Conservation (phyloP, 2,888 invertebrate genomes). For the Megalurothrips usitatus region DNA sequence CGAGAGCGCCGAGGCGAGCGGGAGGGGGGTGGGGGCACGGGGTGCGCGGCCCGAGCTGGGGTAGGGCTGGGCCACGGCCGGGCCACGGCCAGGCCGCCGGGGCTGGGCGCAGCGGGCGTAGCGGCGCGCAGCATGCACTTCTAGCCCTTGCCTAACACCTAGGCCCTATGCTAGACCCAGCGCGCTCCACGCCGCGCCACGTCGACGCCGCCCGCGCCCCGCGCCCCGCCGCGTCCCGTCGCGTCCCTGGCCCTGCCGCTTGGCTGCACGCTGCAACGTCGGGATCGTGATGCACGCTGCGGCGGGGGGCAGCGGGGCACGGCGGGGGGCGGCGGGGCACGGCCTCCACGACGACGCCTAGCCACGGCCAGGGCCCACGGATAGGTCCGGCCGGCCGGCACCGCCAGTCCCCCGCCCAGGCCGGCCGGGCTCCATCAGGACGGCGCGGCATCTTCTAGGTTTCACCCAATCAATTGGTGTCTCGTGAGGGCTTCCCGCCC, state of each 20-base stretch:
- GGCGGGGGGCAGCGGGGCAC: too few species aligned
- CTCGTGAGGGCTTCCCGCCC: too few species aligned
- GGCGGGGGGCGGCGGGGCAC: too few species aligned
- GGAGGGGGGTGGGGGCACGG: neutral
- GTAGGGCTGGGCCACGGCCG: neutral
- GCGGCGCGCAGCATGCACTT: neutral
- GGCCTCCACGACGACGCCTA: too few species aligned
- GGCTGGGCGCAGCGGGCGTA: neutral
- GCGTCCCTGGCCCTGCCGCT: neutral
- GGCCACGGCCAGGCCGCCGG: neutral
- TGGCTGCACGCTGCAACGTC: neutral
- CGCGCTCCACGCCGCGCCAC: slow-evolving; percentile 1
- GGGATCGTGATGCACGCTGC: too few species aligned
- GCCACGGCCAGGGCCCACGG: neutral
- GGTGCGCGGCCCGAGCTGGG: neutral
- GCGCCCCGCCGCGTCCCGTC: neutral
- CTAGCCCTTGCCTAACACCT: slow-evolving; percentile 1
- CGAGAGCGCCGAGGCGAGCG: slow-evolving; percentile 28
- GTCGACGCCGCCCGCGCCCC: neutral
- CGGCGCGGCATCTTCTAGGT: too few species aligned
- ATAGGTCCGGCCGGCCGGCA: neutral
- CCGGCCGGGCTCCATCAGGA: neutral
- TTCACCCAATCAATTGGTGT: too few species aligned
- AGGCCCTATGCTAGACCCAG: neutral
- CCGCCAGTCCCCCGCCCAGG: neutral